Conservation (phyloP, 2,797 vertebrate genomes). For the Streptopelia turtur region DNA sequence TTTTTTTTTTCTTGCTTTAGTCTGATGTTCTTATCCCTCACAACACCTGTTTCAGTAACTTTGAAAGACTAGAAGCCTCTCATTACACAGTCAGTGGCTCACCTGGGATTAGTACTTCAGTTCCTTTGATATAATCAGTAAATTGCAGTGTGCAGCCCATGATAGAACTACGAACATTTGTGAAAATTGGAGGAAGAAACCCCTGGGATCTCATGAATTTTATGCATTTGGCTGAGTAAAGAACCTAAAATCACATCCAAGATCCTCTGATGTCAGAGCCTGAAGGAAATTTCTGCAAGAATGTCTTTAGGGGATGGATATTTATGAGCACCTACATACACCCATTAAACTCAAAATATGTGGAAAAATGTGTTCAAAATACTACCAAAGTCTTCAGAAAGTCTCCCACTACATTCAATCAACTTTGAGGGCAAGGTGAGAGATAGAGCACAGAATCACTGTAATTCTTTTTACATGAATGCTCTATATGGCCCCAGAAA, state of each 20-base stretch:
- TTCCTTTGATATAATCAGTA: slow-evolving; percentile 51
- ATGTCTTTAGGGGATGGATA: not conserved
- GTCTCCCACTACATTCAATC: not conserved
- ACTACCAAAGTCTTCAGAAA: not conserved
- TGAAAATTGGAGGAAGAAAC: slow-evolving; percentile 28
- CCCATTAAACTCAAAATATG: not conserved
- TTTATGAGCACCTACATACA: not conserved
- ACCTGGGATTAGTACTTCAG: slow-evolving; percentile 32
- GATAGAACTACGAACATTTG: not conserved
- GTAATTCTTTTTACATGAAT: not conserved
- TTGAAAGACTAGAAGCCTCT: slow-evolving; percentile 20
- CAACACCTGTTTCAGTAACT: slow-evolving; percentile 57
- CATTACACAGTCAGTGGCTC: slow-evolving; percentile 19
- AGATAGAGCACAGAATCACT: not conserved
- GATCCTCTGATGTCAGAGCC: not conserved
- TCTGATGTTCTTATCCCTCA: slow-evolving; percentile 52
- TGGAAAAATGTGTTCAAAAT: not conserved
- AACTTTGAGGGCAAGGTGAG: not conserved
- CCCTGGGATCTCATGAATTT: slow-evolving; percentile 20
- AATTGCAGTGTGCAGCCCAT: slow-evolving; percentile 3
- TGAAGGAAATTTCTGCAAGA: not conserved
- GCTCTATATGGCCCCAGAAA: not conserved
- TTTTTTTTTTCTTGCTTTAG: not conserved
- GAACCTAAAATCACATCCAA: slow-evolving; percentile 29
- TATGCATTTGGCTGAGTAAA: not conserved